Evolutionary conservation across 1,140 invertebrate species (phyloP).

Genomic region (Eufriesea mexicana): DNA sequence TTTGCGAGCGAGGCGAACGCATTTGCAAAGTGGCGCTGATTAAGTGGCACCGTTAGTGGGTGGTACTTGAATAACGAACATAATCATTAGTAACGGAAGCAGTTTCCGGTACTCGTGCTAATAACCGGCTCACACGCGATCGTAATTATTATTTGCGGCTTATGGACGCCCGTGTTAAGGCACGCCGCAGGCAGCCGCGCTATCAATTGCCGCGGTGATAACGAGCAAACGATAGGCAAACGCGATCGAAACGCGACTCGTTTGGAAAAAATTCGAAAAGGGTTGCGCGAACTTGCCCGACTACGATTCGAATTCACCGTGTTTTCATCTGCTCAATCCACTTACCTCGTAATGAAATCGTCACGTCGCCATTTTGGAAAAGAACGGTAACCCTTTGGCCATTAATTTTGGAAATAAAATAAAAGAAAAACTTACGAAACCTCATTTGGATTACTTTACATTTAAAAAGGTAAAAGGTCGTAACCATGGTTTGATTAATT

Average conservation of each 20-base stretch:
- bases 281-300: not conserved
- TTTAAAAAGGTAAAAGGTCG: too few relatives aligned
- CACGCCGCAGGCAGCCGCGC: not conserved
- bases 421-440: too few relatives aligned
- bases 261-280: not conserved
- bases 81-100: slow-evolving; percentile 73
- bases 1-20: not conserved
- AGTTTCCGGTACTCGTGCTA: slow-evolving; percentile 68
- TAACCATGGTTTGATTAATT: too few relatives aligned
- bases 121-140: slow-evolving; percentile 72
- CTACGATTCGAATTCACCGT: not conserved
- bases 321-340: not conserved
- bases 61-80: slow-evolving; percentile 69
- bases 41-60: slow-evolving; percentile 67
- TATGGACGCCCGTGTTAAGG: slow-evolving; percentile 42
- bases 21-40: slow-evolving; percentile 67
- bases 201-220: slow-evolving; percentile 44
- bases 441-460: too few relatives aligned
- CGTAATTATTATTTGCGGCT: slow-evolving; percentile 73
- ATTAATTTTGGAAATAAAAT: too few relatives aligned
- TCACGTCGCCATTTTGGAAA: too few relatives aligned
- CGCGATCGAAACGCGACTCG: not conserved
- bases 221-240: slow-evolving; percentile 24
- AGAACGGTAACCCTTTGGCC: too few relatives aligned
- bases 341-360: not conserved